A percentile compares a stretch with the other conserved stretches of the same genome.
Conservation (phyloP, 2,113 vertebrate genomes). For the Cyprinodon brontotheroides region DNA sequence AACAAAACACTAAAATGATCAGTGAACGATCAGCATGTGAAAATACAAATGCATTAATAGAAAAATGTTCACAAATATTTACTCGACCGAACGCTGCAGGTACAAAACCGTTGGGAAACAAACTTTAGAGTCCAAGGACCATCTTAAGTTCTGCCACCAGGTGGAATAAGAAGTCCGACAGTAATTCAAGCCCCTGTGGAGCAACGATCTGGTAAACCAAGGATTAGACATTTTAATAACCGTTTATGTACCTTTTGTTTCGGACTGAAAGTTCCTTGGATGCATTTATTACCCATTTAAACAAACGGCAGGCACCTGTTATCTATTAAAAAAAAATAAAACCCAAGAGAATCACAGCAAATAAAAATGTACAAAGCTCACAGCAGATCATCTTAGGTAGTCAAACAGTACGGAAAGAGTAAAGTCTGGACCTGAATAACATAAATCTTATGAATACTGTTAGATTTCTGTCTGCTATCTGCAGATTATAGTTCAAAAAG, state of each 20-base stretch:
- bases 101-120: slow-evolving; percentile 53
- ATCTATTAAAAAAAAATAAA: slow-evolving; percentile 54
- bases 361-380: slow-evolving; percentile 70
- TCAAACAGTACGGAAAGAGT: slow-evolving; percentile 75
- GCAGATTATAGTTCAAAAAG: slow-evolving; percentile 74
- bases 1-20: slow-evolving; percentile 36
- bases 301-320: slow-evolving; percentile 68
- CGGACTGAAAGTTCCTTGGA: slow-evolving; percentile 32
- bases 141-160: slow-evolving; percentile 34
- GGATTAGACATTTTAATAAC: slow-evolving; percentile 34
- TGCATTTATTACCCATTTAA: slow-evolving; percentile 51
- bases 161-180: slow-evolving; percentile 12
- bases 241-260: slow-evolving; percentile 63
- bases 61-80: slow-evolving; percentile 66
- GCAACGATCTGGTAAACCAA: slow-evolving; percentile 79
- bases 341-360: slow-evolving; percentile 71
- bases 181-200: slow-evolving; percentile 11
- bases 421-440: slow-evolving; percentile 73
- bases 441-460: slow-evolving; percentile 87
- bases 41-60: slow-evolving; percentile 66
- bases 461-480: slow-evolving; percentile 53
- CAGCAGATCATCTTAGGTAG: slow-evolving; percentile 73
- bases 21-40: slow-evolving; percentile 59
- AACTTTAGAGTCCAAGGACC: slow-evolving; percentile 44
- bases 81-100: slow-evolving; percentile 23